Evolutionary conservation across 2,888 invertebrate species (phyloP), one percentile per base, ranked within the genome.

Genomic region (Gasteruption jaculator): DNA sequence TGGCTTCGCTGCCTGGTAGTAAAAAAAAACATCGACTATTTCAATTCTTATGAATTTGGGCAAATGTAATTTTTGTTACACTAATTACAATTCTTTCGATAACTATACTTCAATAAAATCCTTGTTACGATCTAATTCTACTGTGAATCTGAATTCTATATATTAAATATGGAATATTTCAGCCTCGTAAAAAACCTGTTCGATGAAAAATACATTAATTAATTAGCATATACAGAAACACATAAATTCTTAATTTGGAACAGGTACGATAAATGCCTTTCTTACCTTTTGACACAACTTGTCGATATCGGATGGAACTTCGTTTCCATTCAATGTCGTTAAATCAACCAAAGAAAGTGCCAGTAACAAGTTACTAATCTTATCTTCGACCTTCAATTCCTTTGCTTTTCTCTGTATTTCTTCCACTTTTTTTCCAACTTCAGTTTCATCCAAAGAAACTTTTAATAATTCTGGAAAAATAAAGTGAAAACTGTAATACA

Each of bases 331-430:
- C 36, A 99, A 75, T 2, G 94, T 94, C 1, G 97, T 99, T 51
- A 99, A 76, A 72, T 99, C 97, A 48, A 95, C 91, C 41, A 89
- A 80, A 21, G 84, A 82, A 5, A 96, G 75, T 1, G 92, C 88
- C 64, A 84, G 83, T 16, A 92, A 61, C 10, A 95, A 75, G 88
- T 89, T 91, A 8, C 80, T 79, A 26, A 80, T 77, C 68, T 82
- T 79, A 64, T 81, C 77, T 20, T 74, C 63, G 38, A 70, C 53
- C 14, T 51, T 42, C 12, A 70, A 27, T 10, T 31, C 39, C 25
- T 45, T 53, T 8, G 58, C 58, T 43, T 52, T 52, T 10, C 46
- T 37, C 40, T 46, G 43, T 39, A 67, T 57, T 15, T 60, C 50
- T 18, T 52, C 44, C 1, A 57, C 50, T 45, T 52, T 49, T n/a